Evolutionary conservation across 92 coral and sea anemone species (phyloP), one percentile per base, ranked within the genome.

Genomic region (Epizoanthus rinbou): DNA sequence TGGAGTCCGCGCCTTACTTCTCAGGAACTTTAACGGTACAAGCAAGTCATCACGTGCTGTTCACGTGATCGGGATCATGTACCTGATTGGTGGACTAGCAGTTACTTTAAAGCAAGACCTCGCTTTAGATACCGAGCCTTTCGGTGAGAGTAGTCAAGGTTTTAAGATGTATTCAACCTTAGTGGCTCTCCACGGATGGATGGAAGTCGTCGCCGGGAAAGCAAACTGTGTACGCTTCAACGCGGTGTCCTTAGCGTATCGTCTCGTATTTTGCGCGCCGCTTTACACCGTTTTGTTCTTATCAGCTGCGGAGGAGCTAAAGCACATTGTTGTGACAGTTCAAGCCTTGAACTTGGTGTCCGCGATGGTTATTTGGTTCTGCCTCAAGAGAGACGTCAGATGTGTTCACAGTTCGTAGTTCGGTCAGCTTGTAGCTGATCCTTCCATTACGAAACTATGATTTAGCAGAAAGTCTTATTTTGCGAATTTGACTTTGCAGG

Each of bases 191-290:
- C 82, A 62, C 39, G 82, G 82, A 9, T 78, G 82, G 82, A 41
- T 78, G 43, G 41, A 60, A 22, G 35, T 78, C 17, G 14, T 78
- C 37, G 72, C 71, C 31, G 82, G 82, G 24, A 63, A 41, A 39
- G 56, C 72, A 13, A 43, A 78, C 59, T 60, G 58, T 19, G 41
- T 78, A 13, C 24, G 19, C 17, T 78, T 78, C 82, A 78, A 41
- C 72, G 47, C 43, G 71, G 43, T 57, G 3, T 78, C 56, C 16
- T 8, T 78, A 31, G 82, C 82, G 19, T 78, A 78, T 78, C 82
- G 82, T 62, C 43, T 78, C 37, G 82, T 78, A 18, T 59, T 78
- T 62, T 78, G 71, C 66, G 82, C 82, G 11, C 82, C 82, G 10
- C 52, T 78, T 15, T 63, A 60, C 39, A 62, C 72, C 6, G 53